phyloP scores from a whole-genome alignment of 2,113 vertebrate species.

The Phodopus roborovskii region DNA sequence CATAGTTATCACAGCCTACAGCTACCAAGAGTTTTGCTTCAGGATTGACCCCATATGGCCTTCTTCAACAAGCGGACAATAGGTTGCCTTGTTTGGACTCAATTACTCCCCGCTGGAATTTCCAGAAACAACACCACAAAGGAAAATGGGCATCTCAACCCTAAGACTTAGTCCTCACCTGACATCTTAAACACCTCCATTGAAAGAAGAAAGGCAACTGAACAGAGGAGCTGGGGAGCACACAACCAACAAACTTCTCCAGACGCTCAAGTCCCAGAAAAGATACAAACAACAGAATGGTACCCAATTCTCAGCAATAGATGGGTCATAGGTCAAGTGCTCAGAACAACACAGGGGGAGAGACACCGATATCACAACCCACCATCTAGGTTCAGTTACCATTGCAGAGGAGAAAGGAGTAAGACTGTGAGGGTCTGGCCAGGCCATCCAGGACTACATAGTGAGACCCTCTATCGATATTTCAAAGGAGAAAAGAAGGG shows the following conservation, averaged over 20 bases:
- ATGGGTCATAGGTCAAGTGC: neutral
- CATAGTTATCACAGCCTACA: neutral
- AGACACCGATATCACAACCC: neutral
- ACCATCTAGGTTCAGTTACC: neutral
- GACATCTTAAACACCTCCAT: neutral
- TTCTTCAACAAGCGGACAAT: neutral
- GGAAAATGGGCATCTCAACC: neutral
- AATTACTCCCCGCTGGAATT: too few species aligned
- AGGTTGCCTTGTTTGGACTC: neutral
- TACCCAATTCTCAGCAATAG: neutral
- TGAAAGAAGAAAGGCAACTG: neutral
- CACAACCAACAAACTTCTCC: neutral
- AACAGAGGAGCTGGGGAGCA: neutral
- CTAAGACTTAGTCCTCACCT: neutral
- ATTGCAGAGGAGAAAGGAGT: neutral
- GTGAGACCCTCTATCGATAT: neutral
- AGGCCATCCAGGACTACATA: neutral
- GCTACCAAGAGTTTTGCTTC: neutral
- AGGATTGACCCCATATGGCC: neutral
- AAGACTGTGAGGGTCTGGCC: neutral
- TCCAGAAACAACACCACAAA: too few species aligned
- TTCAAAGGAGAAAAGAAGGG: neutral
- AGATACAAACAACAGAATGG: neutral
- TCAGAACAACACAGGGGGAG: neutral
- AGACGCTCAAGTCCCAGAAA: neutral